A percentile compares a stretch with the other conserved stretches of the same genome.
phyloP scores from a whole-genome alignment of 2,797 vertebrate genomes.

The Apodemus agrarius region DNA sequence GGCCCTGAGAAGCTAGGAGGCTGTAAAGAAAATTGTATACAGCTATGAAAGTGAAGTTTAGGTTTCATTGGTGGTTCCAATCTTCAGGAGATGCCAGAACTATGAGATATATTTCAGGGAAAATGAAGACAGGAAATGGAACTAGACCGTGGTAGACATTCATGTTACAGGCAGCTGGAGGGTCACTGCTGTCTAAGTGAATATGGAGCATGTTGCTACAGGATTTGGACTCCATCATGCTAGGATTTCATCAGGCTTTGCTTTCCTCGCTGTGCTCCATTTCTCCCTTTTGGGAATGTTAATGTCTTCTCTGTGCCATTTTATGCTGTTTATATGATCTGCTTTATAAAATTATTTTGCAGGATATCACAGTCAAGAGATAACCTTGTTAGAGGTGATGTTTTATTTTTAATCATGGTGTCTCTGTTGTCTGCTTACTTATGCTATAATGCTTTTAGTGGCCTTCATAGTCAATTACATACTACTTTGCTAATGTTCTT shows the following conservation, averaged over 20 bases:
- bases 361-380: neutral
- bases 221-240: neutral
- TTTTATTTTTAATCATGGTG: rapidly evolving
- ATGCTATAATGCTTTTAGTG: neutral
- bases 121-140: neutral
- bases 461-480: neutral
- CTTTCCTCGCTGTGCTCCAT: too few species aligned
- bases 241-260: too few species aligned
- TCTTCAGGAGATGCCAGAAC: neutral
- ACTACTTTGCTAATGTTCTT: rapidly evolving
- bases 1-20: neutral
- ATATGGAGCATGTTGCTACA: too few species aligned
- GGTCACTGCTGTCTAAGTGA: neutral
- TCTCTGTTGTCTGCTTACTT: neutral
- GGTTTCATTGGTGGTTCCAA: too few species aligned
- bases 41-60: neutral
- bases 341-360: neutral
- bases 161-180: neutral
- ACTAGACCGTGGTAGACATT: neutral
- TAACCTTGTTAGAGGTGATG: neutral
- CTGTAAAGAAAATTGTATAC: neutral
- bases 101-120: neutral
- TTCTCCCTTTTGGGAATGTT: neutral
- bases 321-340: neutral
- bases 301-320: neutral